Evolutionary conservation across 2,888 invertebrate genomes (phyloP).

Genomic region (Eugnorisma glareosa): DNA sequence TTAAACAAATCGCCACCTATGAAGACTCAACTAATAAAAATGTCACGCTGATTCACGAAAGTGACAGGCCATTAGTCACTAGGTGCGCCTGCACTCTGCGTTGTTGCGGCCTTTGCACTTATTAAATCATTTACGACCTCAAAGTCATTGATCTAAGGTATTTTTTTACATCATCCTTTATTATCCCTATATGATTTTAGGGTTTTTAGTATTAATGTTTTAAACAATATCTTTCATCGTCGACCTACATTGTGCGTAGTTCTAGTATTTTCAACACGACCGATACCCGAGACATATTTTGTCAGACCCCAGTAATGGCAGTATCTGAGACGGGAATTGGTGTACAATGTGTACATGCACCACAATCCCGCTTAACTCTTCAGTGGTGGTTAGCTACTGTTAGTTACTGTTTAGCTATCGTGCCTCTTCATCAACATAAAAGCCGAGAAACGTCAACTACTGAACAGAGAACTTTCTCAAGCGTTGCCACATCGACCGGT

Average conservation of each 20-base stretch:
- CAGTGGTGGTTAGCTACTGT: background rate
- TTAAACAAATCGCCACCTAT: slow-evolving; percentile 26
- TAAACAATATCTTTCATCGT: background rate
- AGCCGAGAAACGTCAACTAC: background rate
- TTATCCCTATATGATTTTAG: background rate
- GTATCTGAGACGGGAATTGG: background rate
- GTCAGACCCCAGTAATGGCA: background rate
- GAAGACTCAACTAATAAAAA: slow-evolving; percentile 55
- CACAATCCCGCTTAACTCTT: background rate
- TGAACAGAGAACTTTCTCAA: background rate
- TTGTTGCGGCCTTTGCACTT: slow-evolving; percentile 43
- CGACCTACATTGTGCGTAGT: background rate
- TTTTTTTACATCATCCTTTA: background rate
- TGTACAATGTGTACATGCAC: background rate
- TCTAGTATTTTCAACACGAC: background rate
- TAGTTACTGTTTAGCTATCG: too few species aligned
- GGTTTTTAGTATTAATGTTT: background rate
- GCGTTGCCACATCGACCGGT: background rate
- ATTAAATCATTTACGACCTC: slow-evolving; percentile 2
- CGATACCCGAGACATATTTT: background rate
- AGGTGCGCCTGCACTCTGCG: slow-evolving; percentile 21
- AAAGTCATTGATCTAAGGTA: background rate
- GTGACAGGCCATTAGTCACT: slow-evolving; percentile 42
- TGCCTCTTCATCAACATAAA: background rate
- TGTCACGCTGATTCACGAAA: slow-evolving; percentile 50